A percentile compares a stretch with the other conserved stretches of the same genome.
phyloP scores from a whole-genome alignment of 2,888 invertebrate species.

The Yponomeuta sedellus region DNA sequence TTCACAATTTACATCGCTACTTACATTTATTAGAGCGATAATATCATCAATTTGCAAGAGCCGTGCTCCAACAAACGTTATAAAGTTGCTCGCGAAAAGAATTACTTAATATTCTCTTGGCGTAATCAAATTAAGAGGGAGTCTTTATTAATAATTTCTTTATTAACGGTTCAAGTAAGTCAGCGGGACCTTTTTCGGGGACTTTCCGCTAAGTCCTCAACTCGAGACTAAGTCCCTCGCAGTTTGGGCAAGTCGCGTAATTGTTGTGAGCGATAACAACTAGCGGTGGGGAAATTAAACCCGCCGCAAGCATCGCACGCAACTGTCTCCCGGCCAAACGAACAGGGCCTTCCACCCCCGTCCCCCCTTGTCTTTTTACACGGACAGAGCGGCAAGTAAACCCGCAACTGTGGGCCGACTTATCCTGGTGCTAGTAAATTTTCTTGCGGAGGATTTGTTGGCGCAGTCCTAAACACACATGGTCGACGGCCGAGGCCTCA shows the following conservation, averaged over 20 bases:
- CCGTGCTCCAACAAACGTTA: neutral
- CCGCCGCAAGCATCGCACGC: constrained; percentile 12
- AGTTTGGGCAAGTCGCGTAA: constrained; percentile 13
- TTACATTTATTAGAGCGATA: neutral
- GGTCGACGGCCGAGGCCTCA: neutral
- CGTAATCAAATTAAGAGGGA: neutral
- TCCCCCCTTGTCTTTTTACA: neutral
- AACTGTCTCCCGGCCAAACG: constrained; percentile 5
- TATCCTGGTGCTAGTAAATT: constrained; percentile 18
- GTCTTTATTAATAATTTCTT: neutral
- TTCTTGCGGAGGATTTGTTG: constrained; percentile 28
- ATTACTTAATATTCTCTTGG: constrained; percentile 2
- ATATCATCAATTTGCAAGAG: constrained; percentile 4
- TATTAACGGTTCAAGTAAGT: neutral
- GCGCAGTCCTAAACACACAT: constrained; percentile 50
- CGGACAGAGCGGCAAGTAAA: neutral
- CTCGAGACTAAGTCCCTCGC: neutral
- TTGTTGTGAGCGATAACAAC: constrained; percentile 16
- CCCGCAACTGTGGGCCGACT: neutral
- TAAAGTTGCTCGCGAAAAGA: neutral
- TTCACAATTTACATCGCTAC: neutral
- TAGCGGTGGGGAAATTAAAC: constrained; percentile 14
- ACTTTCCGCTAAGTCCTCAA: neutral
- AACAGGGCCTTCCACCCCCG: neutral
- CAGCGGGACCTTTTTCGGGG: neutral